Base-by-base conservation (phyloP, 2,113 vertebrate genomes). In the Euleptes europaea region DNA sequence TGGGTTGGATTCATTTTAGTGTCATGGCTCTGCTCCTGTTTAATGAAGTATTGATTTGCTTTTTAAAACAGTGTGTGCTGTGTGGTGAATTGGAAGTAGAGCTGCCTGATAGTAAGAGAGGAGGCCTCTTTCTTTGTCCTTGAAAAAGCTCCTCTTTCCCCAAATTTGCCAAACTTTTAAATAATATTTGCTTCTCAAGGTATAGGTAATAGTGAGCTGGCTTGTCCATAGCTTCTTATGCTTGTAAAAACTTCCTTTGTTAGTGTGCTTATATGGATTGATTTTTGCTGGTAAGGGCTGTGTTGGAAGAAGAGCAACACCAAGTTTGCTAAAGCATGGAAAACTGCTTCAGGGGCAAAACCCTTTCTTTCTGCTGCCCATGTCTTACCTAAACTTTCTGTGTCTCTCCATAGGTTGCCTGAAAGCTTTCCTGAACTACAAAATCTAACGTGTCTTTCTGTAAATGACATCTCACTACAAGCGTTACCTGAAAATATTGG, bases 391-490 rank as follows among this genome's bases (percentile, higher is more conserved):
- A 47, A 89, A 88, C 88, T 89, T 31, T 73, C 31, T 54, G 21
- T 86, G 67, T 94, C 31, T 95, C 67, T 93, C 84, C 82, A 1
- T 84, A 99, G 99, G 95, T 97, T 99, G 94, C 99, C 99, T 0
- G 98, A 98, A 94, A 99, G 97, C 93, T 99, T 99, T 95, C 97
- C 98, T 63, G 98, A 99, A 90, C 95, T 99, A 82, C 96, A 97
- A 92, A 99, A 98, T 93, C 95, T 99, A 92, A 98, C 98, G 0
- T 99, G 98, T 96, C 98, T 99, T 94, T 99, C 99, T 93, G 98
- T 99, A 94, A 99, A 99, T 94, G 99, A 99, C 95, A 98, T 99
- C 97, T 99, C 99, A 66, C 94, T 99, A 90, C 98, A 99, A 93
- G 95, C 93, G 88, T 97, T 99, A 95, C 99, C 99, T 93, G 98